Evolutionary conservation across 2,113 vertebrate species (phyloP).

Genomic region (Nanorana parkeri): DNA sequence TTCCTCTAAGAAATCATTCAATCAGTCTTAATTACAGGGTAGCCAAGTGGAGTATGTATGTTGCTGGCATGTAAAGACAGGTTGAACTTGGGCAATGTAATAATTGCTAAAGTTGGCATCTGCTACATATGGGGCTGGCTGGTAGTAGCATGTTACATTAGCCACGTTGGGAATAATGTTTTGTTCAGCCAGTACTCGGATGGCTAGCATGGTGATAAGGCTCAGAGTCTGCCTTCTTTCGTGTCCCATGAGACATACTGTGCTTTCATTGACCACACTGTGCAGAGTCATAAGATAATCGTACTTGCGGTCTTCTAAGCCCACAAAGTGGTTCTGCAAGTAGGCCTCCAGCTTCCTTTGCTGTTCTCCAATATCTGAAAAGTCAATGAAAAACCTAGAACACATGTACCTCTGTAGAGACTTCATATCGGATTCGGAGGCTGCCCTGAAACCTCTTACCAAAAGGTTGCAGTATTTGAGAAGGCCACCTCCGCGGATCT

Average conservation of each 20-base stretch:
- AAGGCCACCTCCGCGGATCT: constrained; percentile 96
- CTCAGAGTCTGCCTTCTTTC: constrained; percentile 96
- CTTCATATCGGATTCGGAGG: constrained; percentile 93
- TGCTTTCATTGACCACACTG: constrained; percentile 97
- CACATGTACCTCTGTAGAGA: constrained; percentile 99
- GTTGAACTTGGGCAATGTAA: constrained; percentile 97
- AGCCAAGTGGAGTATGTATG: constrained; percentile 96
- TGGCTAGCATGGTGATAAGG: constrained; percentile 96
- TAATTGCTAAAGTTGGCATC: constrained; percentile 99
- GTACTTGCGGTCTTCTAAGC: constrained; percentile 98
- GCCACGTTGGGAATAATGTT: constrained; percentile 98
- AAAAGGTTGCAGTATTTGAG: constrained; percentile 98
- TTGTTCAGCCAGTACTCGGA: constrained; percentile 95
- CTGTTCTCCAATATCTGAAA: constrained; percentile 96
- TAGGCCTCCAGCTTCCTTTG: constrained; percentile 98
- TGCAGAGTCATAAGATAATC: constrained; percentile 98
- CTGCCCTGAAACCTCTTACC: constrained; percentile 92
- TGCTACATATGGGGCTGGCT: constrained; percentile 96
- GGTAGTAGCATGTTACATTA: constrained; percentile 98
- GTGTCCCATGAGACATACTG: constrained; percentile 98
- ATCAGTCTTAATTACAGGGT: constrained; percentile 90
- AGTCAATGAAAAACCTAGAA: constrained; percentile 99
- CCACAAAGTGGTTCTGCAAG: constrained; percentile 99
- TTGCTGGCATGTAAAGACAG: constrained; percentile 94
- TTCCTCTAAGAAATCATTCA: constrained; percentile 58